phyloP scores from a whole-genome alignment of 2,888 invertebrate genomes.

The Drosophila longiperda region DNA sequence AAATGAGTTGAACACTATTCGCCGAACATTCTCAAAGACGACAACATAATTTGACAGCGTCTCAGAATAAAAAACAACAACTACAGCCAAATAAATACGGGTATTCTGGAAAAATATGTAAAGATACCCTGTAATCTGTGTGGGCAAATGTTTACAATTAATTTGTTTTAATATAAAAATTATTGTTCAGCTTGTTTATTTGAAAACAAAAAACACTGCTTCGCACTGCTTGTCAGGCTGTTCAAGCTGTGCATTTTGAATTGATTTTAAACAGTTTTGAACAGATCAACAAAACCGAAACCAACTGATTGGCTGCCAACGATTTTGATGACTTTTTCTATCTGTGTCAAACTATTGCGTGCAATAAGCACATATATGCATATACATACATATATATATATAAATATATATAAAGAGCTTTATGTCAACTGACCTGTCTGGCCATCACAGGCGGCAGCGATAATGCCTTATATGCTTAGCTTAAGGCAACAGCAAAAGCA shows the following conservation, averaged over 20 bases:
- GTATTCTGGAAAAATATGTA: not conserved
- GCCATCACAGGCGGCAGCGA: constrained; percentile 20
- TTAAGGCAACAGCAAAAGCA: constrained; percentile 35
- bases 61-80: constrained; percentile 1
- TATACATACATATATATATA: constrained; percentile 22
- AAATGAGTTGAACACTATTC: constrained; percentile 42
- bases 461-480: constrained; percentile 53
- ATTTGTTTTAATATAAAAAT: not conserved
- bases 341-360: constrained; percentile 54
- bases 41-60: constrained; percentile 23
- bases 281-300: constrained; percentile 1
- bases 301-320: not conserved
- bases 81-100: not conserved
- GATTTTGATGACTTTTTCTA: constrained; percentile 36
- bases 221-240: not conserved
- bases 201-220: not conserved
- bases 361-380: constrained; percentile 13
- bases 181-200: not conserved
- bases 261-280: not conserved
- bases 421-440: constrained; percentile 36
- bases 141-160: not conserved
- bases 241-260: constrained; percentile 36
- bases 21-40: constrained; percentile 13
- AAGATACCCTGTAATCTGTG: constrained; percentile 28
- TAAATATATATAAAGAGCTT: not conserved